Base-by-base conservation (phyloP, 1,140 invertebrate species). In the Thrips palmi region DNA sequence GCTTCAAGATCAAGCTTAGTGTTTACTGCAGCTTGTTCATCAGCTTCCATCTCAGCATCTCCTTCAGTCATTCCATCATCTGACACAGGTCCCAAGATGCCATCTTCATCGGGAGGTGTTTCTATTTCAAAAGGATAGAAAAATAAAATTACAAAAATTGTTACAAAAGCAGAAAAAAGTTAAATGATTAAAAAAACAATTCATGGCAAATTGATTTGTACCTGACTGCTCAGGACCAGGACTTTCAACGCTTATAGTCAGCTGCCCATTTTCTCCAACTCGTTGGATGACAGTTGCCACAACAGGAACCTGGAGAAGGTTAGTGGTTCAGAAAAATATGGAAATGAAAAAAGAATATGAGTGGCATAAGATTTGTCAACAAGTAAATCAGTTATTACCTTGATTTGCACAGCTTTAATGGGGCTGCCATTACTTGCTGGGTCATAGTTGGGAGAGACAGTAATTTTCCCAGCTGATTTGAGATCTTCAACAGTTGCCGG, bases 341-440 rank as follows among this genome's bases (percentile, higher is more conserved):
- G n/a, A n/a, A 24, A 21, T n/a, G 18, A 32, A 37, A 27, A 10
- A 8, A 36, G 11, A 28, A 45, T 11, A 21, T 25, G 1, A 29
- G 2, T 40, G 20, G 18, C 4, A 17, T 4, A 32, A 6, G 3
- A 6, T 40, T 37, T 14, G 4, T 11, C 12, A 15, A 39, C 2
- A 31, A 34, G 19, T 10, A 14, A 14, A 12, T 38, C 42, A 15
- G 11, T 28, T 4, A 23, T 35, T 39, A 66, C 60, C 45, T 65
- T 64, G 11, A 65, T 57, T 44, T 65, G 63, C 11, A 65, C 52
- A 25, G 61, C 56, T 48, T 64, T 65, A 18, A 52, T n/a, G n/a
- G n/a, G n/a, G n/a, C n/a, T n/a, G n/a, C n/a, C n/a, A n/a, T n/a
- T 47, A 20, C 53, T 51, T 28, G 58, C 52, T 20, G 47, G 39